These are phyloP conservation scores for Oscheius sp. DNA, from an alignment of 1,140 invertebrate species.

Conservation along the genomic window DNA sequence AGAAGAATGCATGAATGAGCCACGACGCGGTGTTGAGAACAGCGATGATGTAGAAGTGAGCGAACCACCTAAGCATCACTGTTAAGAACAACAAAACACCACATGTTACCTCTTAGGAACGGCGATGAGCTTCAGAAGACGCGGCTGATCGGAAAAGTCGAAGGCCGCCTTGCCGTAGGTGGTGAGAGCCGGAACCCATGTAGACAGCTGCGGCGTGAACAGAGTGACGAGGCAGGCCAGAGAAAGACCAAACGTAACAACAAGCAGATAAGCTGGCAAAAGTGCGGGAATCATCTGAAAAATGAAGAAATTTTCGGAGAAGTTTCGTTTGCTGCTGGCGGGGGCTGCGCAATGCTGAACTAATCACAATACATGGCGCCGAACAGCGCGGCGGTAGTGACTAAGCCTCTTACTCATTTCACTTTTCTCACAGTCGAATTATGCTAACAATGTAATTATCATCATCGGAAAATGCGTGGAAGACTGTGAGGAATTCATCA, in stretches of 20 bases:
- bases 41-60: constrained; percentile 56
- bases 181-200: constrained; percentile 12
- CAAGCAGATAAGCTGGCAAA: constrained; percentile 10
- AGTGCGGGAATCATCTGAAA: background rate
- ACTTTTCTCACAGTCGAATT: no score
- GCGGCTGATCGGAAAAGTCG: constrained; percentile 3
- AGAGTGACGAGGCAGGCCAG: constrained; percentile 14
- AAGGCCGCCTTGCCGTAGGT: constrained; percentile 21
- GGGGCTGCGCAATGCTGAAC: background rate
- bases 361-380: background rate
- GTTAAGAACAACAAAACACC: constrained; percentile 30
- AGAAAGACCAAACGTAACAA: background rate
- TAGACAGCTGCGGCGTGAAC: background rate
- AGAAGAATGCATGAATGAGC: constrained; percentile 5
- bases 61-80: constrained; percentile 51
- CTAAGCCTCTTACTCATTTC: constrained; percentile 1
- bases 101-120: background rate
- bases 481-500: no score
- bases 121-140: background rate
- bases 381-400: background rate
- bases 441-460: no score
- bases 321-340: background rate
- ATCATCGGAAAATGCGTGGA: no score
- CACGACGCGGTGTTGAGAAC: constrained; percentile 33
- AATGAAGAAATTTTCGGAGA: background rate